Evolutionary conservation across 2,113 vertebrate species (phyloP).

Genomic region (Megaceryle maxima): DNA sequence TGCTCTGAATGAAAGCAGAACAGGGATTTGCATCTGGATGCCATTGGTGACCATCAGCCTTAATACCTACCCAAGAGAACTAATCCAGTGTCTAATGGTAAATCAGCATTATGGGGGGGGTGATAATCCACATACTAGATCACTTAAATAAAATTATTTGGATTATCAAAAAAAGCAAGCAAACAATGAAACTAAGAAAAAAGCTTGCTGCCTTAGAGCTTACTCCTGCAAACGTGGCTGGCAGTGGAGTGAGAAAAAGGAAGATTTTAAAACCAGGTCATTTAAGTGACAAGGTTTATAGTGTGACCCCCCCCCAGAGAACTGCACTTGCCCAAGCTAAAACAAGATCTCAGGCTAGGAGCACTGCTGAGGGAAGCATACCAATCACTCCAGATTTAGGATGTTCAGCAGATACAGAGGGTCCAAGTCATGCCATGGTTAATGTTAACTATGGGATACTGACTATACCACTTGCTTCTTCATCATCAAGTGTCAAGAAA

Average conservation of each 20-base stretch:
- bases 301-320: neutral
- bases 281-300: neutral
- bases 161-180: neutral
- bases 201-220: neutral
- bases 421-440: neutral
- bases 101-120: neutral
- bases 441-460: neutral
- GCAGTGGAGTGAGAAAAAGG: neutral
- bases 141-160: neutral
- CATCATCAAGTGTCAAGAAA: neutral
- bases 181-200: neutral
- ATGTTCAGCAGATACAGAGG: neutral
- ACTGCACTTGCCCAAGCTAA: neutral
- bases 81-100: neutral
- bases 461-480: rapidly evolving
- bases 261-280: neutral
- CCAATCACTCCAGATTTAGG: neutral
- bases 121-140: neutral
- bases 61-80: slow-evolving; percentile 29
- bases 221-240: neutral
- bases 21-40: slow-evolving; percentile 28
- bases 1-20: slow-evolving; percentile 2
- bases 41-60: neutral
- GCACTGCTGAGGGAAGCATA: neutral
- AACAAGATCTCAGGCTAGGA: neutral